Evolutionary conservation across 2,888 invertebrate genomes (phyloP), one percentile per base, ranked within the genome.

Genomic region (Synanthedon tipuliformis): DNA sequence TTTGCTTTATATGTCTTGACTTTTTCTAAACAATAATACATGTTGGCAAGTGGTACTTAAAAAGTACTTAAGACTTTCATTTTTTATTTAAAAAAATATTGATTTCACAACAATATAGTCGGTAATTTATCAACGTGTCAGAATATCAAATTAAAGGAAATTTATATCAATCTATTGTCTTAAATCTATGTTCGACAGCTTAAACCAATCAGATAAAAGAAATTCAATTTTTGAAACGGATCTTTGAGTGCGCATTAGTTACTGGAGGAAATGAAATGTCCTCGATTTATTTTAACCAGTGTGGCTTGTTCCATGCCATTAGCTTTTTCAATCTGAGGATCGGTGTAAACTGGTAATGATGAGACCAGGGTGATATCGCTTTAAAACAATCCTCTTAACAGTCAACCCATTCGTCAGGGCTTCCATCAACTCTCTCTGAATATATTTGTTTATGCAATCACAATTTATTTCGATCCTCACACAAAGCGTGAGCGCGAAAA

Each of bases 211-310:
- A 65, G 67, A 69, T 68, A 69, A 66, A 61, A 61, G 56, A 57
- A 65, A 75, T 73, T 72, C 69, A 71, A 72, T 79, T 80, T 76
- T 77, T 72, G 68, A 75, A 74, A 64, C 72, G 74, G 70, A 77
- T 74, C 71, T 72, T 68, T 73, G 75, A 71, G 71, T 69, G 71
- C 70, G 69, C 75, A 68, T 76, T 75, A 71, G 72, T 72, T 73
- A 69, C 69, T 64, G 71, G 62, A 75, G 83, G 80, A 84, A 85
- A 85, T 81, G 78, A 75, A 82, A 85, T 73, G 79, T 78, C 81
- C 68, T 69, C 82, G 81, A 83, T 85, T 81, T 78, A 83, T 82
- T 82, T 78, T 75, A 82, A 83, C 81, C 80, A 74, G 75, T 67
- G 74, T 73, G 73, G 72, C 73, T 78, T 78, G 79, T 83, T 85